Percentiles rank a stretch among this genome's conserved stretches.
phyloP scores from a whole-genome alignment of 2,113 vertebrate genomes.

The Amazona vittata region DNA sequence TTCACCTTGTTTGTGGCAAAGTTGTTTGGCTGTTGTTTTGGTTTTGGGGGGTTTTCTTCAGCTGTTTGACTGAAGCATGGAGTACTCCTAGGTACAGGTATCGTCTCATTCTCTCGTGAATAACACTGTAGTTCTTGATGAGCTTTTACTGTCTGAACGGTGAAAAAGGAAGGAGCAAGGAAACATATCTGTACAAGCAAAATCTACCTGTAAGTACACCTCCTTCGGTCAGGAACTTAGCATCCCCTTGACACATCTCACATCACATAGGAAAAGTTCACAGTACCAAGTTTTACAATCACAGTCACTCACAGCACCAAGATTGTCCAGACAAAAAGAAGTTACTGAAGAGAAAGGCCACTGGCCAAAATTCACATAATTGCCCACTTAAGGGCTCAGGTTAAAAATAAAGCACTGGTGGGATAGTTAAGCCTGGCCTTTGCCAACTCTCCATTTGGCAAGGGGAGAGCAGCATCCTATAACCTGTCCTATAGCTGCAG shows the following conservation, averaged over 20 bases:
- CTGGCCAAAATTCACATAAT: conserved; percentile 59
- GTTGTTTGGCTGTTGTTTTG: neutral
- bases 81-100: neutral
- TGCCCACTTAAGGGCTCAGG: conserved; percentile 23
- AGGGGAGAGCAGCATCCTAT: neutral
- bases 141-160: neutral
- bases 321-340: conserved; percentile 63
- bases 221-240: conserved; percentile 11
- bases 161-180: neutral
- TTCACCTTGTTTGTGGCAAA: neutral
- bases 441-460: neutral
- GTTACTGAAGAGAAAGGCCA: conserved; percentile 40
- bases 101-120: neutral
- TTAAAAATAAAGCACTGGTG: conserved; percentile 64
- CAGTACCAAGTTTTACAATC: conserved; percentile 68
- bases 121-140: neutral
- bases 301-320: conserved; percentile 71
- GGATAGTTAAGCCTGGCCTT: neutral
- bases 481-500: neutral
- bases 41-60: neutral
- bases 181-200: neutral
- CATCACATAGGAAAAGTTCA: conserved; percentile 47
- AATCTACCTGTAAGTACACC: neutral
- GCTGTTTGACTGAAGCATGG: neutral
- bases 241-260: conserved; percentile 48